Base-by-base conservation (phyloP, 2,113 vertebrate species). In the Caloenas nicobarica region DNA sequence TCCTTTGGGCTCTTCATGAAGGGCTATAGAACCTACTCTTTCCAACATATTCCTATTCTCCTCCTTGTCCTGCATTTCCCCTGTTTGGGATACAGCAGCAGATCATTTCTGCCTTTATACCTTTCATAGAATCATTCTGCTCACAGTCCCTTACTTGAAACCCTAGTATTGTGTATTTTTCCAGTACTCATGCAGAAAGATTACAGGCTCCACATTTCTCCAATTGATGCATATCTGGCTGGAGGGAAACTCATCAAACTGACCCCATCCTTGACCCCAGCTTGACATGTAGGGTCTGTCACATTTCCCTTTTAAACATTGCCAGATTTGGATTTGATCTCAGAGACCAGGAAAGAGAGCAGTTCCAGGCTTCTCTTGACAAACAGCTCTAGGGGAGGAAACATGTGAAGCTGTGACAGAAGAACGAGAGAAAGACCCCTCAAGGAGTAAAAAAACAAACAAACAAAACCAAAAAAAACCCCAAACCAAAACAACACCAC, bases 291-390 rank as follows among this genome's bases (percentile, higher is more conserved):
- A 84, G 88, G 91, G 64, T 89, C 86, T 97, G 95, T 89, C 86
- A 91, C 48, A 96, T 95, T 84, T 94, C 76, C 53, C 33, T 86
- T 95, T 89, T 65, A 84, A 96, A 95, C 78, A 93, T 36, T 72
- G 71, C 68, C 74, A 88, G 80, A 92, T 86, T 88, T 61, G 62
- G 69, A 87, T 87, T 78, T 81, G 61, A 92, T 77, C 76, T 95
- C 79, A 81, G 50, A 92, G 72, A 83, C 21, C 50, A 40, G 56
- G 57, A 84, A 91, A 87, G 68, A 80, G 53, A 84, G 66, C 14
- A 62, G 31, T 94, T 89, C 61, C 50, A 89, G 73, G 60, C 78
- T 96, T 86, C 68, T 86, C 88, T 83, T 95, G 70, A 96, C 76
- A 94, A 92, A 92, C 15, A 81, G 61, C 78, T 96, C 25, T 22